Percentiles rank a stretch among this genome's conserved stretches.
phyloP scores from a whole-genome alignment of 2,797 vertebrate species.

The Chaetodon trifasciatus region DNA sequence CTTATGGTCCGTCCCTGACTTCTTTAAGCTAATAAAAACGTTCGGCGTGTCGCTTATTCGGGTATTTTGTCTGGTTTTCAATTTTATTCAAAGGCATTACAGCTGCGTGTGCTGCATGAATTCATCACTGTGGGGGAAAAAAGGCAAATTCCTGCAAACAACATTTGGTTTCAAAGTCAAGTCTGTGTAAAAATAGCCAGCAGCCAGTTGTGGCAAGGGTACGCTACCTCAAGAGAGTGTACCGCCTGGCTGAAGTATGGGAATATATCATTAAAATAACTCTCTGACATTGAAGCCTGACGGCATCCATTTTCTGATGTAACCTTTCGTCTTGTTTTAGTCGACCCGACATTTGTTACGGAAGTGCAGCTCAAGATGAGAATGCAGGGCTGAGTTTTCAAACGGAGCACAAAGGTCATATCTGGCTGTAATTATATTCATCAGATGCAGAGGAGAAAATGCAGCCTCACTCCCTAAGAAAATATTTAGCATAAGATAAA shows the following conservation, averaged over 20 bases:
- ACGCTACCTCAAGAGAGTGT: conserved; percentile 68
- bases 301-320: conserved; percentile 81
- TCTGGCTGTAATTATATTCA: conserved; percentile 88
- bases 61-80: conserved; percentile 47
- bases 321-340: conserved; percentile 85
- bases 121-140: conserved; percentile 41
- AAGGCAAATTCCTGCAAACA: conserved; percentile 61
- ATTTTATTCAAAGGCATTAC: conserved; percentile 46
- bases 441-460: conserved; percentile 78
- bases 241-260: conserved; percentile 64
- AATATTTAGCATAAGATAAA: conserved; percentile 77
- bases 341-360: conserved; percentile 86
- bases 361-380: conserved; percentile 82
- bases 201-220: conserved; percentile 63
- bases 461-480: conserved; percentile 72
- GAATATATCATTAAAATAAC: conserved; percentile 83
- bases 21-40: conserved; percentile 48
- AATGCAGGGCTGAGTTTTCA: conserved; percentile 79
- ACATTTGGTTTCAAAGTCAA: conserved; percentile 74
- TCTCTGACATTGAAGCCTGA: conserved; percentile 80
- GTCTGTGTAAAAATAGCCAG: conserved; percentile 75
- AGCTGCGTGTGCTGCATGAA: conserved; percentile 47
- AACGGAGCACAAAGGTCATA: conserved; percentile 85
- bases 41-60: conserved; percentile 30
- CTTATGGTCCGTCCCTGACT: conserved; percentile 38